Conservation (phyloP, 2,888 invertebrate genomes). For the Nephrotoma guestfalica region DNA sequence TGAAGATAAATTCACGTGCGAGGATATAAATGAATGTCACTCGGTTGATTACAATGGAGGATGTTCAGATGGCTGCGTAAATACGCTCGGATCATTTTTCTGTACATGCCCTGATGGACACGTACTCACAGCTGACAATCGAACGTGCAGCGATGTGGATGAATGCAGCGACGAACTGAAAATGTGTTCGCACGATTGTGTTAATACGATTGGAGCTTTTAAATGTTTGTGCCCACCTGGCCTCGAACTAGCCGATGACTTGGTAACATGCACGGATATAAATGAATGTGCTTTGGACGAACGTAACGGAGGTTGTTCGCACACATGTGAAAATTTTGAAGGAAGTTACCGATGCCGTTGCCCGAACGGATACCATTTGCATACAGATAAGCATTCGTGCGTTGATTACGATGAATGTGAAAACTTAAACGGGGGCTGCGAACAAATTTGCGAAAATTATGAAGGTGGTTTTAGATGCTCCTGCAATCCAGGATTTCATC, state of each 20-base stretch:
- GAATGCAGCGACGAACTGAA: slow-evolving; percentile 28
- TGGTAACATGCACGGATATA: slow-evolving; percentile 13
- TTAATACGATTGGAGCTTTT: slow-evolving; percentile 31
- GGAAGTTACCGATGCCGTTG: slow-evolving; percentile 39
- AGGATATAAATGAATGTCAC: slow-evolving; percentile 26
- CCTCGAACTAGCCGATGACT: slow-evolving; percentile 18
- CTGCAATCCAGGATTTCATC: slow-evolving; percentile 30
- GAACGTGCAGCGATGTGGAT: slow-evolving; percentile 31
- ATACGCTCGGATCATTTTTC: slow-evolving; percentile 34
- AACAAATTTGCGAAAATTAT: slow-evolving; percentile 28
- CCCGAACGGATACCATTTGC: slow-evolving; percentile 27
- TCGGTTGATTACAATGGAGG: slow-evolving; percentile 22
- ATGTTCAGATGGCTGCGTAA: slow-evolving; percentile 27
- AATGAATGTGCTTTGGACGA: slow-evolving; percentile 20
- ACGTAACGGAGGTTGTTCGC: slow-evolving; percentile 35
- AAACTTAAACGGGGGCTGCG: slow-evolving; percentile 21
- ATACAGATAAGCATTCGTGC: slow-evolving; percentile 32
- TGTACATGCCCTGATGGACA: slow-evolving; percentile 37
- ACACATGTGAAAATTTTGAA: slow-evolving; percentile 38
- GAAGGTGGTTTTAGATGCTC: slow-evolving; percentile 40
- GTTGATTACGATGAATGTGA: slow-evolving; percentile 38
- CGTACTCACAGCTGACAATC: slow-evolving; percentile 23
- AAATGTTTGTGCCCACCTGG: slow-evolving; percentile 31
- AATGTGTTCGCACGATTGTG: slow-evolving; percentile 35
- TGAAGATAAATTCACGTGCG: slow-evolving; percentile 20